Percentiles rank a stretch among this genome's conserved stretches.
Evolutionary conservation across 2,888 invertebrate species (phyloP).

Genomic region (Phalera bucephala): DNA sequence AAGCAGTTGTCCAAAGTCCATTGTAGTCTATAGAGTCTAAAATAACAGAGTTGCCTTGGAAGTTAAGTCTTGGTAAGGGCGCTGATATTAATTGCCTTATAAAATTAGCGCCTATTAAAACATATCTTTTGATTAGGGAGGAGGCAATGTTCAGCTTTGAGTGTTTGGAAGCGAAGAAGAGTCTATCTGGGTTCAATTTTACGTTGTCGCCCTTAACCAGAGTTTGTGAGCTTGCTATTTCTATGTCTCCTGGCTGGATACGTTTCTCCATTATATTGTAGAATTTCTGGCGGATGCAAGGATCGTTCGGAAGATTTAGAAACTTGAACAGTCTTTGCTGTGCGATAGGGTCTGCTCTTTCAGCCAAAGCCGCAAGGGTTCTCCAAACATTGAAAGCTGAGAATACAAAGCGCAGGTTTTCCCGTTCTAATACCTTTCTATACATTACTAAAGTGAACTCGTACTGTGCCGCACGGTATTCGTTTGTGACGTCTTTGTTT

Average conservation of each 20-base stretch:
- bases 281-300: conserved; percentile 21
- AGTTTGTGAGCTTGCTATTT: conserved; percentile 19
- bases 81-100: too few species aligned
- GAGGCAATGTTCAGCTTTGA: conserved; percentile 13
- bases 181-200: conserved; percentile 24
- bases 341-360: conserved; percentile 16
- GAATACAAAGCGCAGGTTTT: conserved; percentile 13
- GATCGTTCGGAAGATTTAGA: conserved; percentile 26
- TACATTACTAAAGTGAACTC: conserved; percentile 2
- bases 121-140: conserved; percentile 20
- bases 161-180: conserved; percentile 14
- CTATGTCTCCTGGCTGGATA: conserved; percentile 9
- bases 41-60: conserved; percentile 32
- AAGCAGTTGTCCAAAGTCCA: conserved; percentile 34
- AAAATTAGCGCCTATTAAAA: conserved; percentile 6
- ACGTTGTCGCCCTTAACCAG: conserved; percentile 27
- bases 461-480: conserved; percentile 8
- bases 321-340: conserved; percentile 24
- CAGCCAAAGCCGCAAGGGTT: conserved; percentile 23
- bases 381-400: conserved; percentile 20
- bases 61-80: conserved; percentile 12
- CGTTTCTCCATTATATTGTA: conserved; percentile 21
- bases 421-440: conserved; percentile 1
- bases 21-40: conserved; percentile 30
- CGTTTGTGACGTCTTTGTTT: conserved; percentile 7